phyloP scores from a whole-genome alignment of 2,797 vertebrate species.

The Cossypha caffra region DNA sequence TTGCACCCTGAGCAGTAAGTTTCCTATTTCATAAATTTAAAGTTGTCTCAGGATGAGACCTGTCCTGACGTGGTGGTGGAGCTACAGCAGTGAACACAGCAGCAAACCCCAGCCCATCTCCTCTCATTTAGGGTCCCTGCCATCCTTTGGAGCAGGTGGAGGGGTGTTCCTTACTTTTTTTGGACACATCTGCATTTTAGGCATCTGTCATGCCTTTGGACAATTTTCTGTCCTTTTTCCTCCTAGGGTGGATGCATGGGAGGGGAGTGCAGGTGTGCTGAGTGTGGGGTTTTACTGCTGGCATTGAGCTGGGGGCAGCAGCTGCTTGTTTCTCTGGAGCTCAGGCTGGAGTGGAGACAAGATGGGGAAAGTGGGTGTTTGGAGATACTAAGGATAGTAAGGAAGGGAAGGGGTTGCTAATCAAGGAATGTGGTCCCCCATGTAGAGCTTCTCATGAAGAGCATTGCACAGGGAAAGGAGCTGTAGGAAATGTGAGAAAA shows the following conservation, averaged over 20 bases:
- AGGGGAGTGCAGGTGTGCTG: background rate
- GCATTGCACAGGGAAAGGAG: background rate
- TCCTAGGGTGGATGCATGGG: background rate
- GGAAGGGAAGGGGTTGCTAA: background rate
- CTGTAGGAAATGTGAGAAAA: background rate
- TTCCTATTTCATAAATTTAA: conserved; percentile 29
- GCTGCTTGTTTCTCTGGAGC: background rate
- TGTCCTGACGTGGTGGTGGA: background rate
- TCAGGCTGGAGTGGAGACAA: background rate
- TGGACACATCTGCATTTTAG: background rate
- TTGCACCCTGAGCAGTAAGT: background rate
- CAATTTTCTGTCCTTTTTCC: background rate
- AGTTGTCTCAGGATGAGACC: background rate
- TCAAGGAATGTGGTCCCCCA: background rate
- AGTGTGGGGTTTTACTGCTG: background rate
- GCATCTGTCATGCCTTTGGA: background rate
- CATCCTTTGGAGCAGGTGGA: background rate
- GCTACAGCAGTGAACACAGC: background rate
- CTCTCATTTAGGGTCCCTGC: background rate
- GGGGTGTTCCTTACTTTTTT: background rate
- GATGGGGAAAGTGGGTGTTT: background rate
- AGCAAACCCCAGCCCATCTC: background rate
- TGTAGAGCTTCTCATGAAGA: background rate
- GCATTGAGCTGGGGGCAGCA: background rate
- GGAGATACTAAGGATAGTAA: background rate